phyloP scores from a whole-genome alignment of 2,797 vertebrate genomes.

The Pogoniulus pusillus region DNA sequence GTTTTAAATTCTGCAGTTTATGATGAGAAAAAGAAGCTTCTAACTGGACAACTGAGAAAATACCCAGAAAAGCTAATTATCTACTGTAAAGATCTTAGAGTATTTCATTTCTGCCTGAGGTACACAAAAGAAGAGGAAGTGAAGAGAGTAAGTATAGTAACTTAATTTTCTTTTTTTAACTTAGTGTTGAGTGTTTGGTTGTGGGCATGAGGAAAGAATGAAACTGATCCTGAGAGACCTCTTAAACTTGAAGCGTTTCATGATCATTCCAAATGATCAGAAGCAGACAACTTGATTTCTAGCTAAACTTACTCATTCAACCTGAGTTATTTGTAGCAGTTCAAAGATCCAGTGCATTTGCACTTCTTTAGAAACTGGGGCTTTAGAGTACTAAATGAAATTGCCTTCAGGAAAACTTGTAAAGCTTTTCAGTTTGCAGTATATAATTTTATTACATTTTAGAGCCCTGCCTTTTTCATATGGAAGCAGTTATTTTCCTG shows the following conservation, averaged over 20 bases:
- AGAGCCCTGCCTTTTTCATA: neutral
- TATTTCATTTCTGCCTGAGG: slow-evolving; percentile 86
- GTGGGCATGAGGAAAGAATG: neutral
- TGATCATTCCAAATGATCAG: neutral
- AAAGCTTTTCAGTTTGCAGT: neutral
- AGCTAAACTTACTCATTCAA: neutral
- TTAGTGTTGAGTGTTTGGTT: neutral
- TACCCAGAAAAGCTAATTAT: slow-evolving; percentile 86
- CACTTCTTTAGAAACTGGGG: neutral
- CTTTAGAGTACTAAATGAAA: neutral
- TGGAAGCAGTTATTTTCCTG: neutral
- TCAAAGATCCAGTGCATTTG: neutral
- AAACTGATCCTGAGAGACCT: neutral
- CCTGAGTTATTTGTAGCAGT: neutral
- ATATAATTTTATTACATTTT: neutral
- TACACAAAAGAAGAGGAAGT: slow-evolving; percentile 89
- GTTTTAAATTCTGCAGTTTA: slow-evolving; percentile 77
- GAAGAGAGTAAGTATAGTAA: slow-evolving; percentile 80
- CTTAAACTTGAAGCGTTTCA: neutral
- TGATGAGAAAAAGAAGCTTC: slow-evolving; percentile 87
- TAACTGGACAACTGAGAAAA: slow-evolving; percentile 81
- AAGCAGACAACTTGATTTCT: neutral
- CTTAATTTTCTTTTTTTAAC: neutral
- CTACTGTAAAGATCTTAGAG: slow-evolving; percentile 88
- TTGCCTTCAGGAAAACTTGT: neutral